Conservation (phyloP, 2,888 invertebrate species). For the Idaea biselata region DNA sequence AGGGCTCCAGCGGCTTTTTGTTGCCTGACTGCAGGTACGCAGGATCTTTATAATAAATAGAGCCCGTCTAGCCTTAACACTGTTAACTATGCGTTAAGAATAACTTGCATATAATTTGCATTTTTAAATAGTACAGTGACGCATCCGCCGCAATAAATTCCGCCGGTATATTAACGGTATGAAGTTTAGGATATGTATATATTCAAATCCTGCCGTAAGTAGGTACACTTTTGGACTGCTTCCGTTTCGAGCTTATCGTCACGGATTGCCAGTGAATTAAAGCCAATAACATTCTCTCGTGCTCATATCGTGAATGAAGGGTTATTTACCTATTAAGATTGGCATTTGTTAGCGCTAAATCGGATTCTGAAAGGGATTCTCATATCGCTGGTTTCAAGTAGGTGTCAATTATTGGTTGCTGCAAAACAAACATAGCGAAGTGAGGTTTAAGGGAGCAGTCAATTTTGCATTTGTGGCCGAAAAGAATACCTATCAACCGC, state of each 20-base stretch:
- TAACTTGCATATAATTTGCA: background rate
- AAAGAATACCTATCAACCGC: too few species aligned
- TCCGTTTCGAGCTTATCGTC: background rate
- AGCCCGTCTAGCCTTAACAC: background rate
- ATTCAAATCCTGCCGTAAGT: background rate
- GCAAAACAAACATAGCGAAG: too few species aligned
- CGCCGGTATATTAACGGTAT: background rate
- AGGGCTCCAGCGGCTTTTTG: too few species aligned
- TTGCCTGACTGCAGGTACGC: too few species aligned
- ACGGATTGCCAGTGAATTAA: background rate
- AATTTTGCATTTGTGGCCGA: too few species aligned
- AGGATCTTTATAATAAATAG: background rate
- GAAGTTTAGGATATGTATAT: background rate
- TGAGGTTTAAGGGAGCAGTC: too few species aligned
- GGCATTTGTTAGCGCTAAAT: too few species aligned
- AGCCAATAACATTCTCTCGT: background rate
- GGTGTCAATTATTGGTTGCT: too few species aligned
- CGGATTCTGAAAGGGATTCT: too few species aligned
- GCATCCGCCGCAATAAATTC: background rate
- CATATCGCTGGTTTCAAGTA: too few species aligned
- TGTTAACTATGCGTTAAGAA: background rate
- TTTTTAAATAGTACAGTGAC: conserved; percentile 1
- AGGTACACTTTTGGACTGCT: background rate
- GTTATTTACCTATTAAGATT: too few species aligned
- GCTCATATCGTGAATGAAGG: too few species aligned